A percentile compares a stretch with the other conserved stretches of the same genome.
These are phyloP conservation scores for Alaudala cheleensis DNA, from an alignment of 2,113 vertebrate genomes.

Conservation along the genomic window DNA sequence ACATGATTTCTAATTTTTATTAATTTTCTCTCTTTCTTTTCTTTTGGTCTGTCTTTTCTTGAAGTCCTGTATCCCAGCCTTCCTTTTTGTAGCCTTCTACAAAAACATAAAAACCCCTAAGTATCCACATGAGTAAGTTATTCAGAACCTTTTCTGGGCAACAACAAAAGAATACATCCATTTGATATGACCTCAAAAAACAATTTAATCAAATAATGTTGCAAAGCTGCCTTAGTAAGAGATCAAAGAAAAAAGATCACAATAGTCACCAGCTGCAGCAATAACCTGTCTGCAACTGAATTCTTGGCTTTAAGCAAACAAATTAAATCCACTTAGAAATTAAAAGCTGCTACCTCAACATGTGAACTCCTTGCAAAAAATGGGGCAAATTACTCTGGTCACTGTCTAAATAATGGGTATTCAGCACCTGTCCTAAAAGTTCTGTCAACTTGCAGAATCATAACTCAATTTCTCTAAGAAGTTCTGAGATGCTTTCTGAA, in stretches of 20 bases:
- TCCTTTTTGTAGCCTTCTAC: not conserved
- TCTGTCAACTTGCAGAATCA: not conserved
- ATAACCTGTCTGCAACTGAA: not conserved
- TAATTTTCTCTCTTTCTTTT: not conserved
- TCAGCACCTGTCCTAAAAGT: not conserved
- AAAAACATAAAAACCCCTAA: not conserved
- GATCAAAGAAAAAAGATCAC: not conserved
- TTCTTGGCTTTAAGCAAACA: not conserved
- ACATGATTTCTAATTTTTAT: conserved; percentile 20
- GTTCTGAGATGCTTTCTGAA: not conserved
- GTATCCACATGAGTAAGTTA: not conserved
- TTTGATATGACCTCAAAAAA: not conserved
- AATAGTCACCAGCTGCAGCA: not conserved
- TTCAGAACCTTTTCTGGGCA: not conserved
- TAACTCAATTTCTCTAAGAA: not conserved
- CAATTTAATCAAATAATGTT: not conserved
- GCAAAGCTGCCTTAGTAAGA: not conserved
- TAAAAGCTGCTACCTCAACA: not conserved
- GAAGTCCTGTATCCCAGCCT: not conserved
- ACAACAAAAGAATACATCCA: not conserved
- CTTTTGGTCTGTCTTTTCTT: not conserved
- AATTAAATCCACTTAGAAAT: not conserved
- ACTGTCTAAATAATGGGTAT: not conserved
- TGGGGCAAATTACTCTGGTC: not conserved
- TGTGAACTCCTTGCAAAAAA: not conserved